Base-by-base conservation (phyloP, 2,888 invertebrate genomes). In the Abrostola triplasia region DNA sequence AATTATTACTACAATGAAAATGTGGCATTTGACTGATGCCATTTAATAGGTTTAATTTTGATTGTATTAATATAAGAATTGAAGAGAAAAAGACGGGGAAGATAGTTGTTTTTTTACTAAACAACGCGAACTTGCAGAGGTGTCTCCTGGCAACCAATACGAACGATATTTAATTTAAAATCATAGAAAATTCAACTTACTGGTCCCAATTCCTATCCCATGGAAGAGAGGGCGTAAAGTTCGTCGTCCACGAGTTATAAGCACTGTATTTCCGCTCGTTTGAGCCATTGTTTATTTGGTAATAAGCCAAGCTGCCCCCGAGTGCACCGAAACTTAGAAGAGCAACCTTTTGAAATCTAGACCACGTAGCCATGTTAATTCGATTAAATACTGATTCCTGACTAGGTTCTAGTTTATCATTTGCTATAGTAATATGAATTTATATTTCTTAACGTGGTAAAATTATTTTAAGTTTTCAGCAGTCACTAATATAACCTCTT, bases 131-230 rank as follows among this genome's bases (percentile, higher is more conserved):
- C 24, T 24, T 24, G 4, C 24, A 24, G 24, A 24, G 24, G 24
- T 24, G 24, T 24, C 24, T 24, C 4, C 24, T 24, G 24, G 4
- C 24, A 24, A 24, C 24, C 1, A 24, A 24, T 24, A 24, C 24
- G 24, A 24, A 24, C 24, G 24, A 24, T 24, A 24, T 24, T 24
- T 24, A 24, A 24, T 24, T 24, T 2, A 24, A 24, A 24, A 24
- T 24, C 4, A 24, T 24, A 24, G 9, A 47, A 47, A 24, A 10
- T 24, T 6, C 13, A 24, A 93, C 96, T 95, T 95, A 97, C 97
- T 96, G 97, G 89, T 98, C 98, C 98, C 98, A 98, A 91, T 98
- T 98, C 59, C 92, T 94, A 80, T 98, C 97, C 98, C 98, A 98
- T 84, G 96, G 96, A 0, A 96, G 94, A 61, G 95, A 95, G 0